Base-by-base conservation (phyloP, 2,888 invertebrate genomes). In the Tupiocoris notatus region DNA sequence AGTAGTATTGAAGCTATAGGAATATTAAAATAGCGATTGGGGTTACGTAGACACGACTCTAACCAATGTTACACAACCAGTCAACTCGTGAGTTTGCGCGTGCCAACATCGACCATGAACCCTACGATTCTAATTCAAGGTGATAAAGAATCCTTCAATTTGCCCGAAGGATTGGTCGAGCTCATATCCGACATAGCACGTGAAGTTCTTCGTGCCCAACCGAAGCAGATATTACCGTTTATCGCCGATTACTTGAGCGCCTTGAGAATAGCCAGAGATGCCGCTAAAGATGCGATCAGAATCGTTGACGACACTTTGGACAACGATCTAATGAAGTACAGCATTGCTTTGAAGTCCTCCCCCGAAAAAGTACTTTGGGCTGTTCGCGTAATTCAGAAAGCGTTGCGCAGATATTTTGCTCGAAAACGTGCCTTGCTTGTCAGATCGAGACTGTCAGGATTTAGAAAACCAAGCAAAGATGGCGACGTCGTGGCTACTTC, bases 111-210 rank as follows among this genome's bases (percentile, higher is more conserved):
- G n/a, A 39, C 39, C 6, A 79, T 79, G 79, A 75, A 78, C 25
- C 76, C 73, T 63, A 77, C 76, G 3, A 63, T 78, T 25, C 78
- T 78, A 68, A 18, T 78, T 2, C 83, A 87, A 79, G 85, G 84
- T 58, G 86, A 86, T 1, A 85, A 85, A 81, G 84, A 84, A 78
- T 83, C 86, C 62, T 86, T 85, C 80, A 84, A 84, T 3, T 82
- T 91, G 22, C 92, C 92, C 0, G 87, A 89, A 74, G 92, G 92
- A 0, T 83, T 92, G 1, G 85, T 86, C 3, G 92, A 92, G 81
- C 83, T 92, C 62, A 89, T 92, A 85, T 85, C 87, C 63, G 92
- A 92, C 82, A 91, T 92, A 79, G 88, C 90, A 0, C 87, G 92
- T 78, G 92, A 92, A 85, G 76, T 76, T 1, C 82, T 92, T n/a